Base-by-base conservation (phyloP, 2,888 invertebrate species). In the Drosophila niveifrons region DNA sequence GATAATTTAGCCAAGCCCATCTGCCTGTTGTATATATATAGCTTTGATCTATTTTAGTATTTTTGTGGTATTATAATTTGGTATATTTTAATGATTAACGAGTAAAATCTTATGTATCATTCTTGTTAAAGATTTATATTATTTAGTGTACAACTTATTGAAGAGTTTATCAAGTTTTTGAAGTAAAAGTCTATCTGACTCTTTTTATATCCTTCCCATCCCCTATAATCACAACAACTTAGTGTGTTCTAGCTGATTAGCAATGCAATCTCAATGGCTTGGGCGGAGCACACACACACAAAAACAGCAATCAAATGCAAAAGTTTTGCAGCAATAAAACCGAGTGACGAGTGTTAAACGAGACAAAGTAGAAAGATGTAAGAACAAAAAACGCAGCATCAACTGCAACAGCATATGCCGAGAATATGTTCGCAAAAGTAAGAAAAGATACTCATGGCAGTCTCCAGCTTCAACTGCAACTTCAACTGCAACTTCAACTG, bases 391-490 rank as follows among this genome's bases (percentile, higher is more conserved):
- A 36, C 11, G n/a, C 36, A 36, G n/a, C 36, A 36, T 36, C 36
- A 36, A 36, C 36, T 36, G 36, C 36, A 23, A 23, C 36, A 61
- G 11, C 80, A 84, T 81, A 73, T 72, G 78, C 52, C 50, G 36
- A 29, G 63, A 11, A 72, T 50, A 51, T 64, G 53, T 11, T n/a
- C 17, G 29, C 28, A 11, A 23, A 23, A 31, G 9, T 15, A n/a
- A 4, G 17, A 23, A 44, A 17, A 18, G 17, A 41, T 41, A 11
- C n/a, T n/a, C n/a, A n/a, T n/a, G 48, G 28, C 23, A 51, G 43
- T n/a, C 55, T 63, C 63, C 39, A 43, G 23, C 63, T 53, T 63
- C 71, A 57, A 62, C 70, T 55, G 48, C 63, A 63, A 58, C 58
- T 68, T n/a, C 36, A 36, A n/a, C n/a, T 36, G n/a, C 13, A 41